Evolutionary conservation across 2,797 vertebrate species (phyloP).

Genomic region (Haliaeetus albicilla): DNA sequence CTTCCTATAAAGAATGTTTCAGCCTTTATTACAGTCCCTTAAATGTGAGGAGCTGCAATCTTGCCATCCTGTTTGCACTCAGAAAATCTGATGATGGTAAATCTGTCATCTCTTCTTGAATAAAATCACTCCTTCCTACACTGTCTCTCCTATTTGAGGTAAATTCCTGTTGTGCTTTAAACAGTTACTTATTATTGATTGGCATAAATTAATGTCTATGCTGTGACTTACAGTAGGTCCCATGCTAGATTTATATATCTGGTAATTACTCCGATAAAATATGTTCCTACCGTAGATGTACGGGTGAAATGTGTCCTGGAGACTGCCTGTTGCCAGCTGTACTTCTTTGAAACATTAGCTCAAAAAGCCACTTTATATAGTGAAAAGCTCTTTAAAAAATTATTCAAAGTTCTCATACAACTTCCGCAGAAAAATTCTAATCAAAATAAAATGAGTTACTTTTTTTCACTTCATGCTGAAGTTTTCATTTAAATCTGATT

Average conservation of each 20-base stretch:
- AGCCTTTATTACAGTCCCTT: background rate
- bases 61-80: background rate
- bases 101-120: constrained; percentile 20
- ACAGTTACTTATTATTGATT: constrained; percentile 38
- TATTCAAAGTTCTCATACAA: background rate
- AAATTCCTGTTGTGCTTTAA: constrained; percentile 58
- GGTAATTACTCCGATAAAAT: constrained; percentile 28
- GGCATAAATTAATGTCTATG: constrained; percentile 43
- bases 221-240: background rate
- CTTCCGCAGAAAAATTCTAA: background rate
- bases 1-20: background rate
- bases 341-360: background rate
- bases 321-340: constrained; percentile 19
- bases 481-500: background rate
- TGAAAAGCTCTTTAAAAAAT: background rate
- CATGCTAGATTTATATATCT: background rate
- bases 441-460: background rate
- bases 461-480: background rate
- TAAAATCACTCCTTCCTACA: constrained; percentile 38
- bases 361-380: background rate
- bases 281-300: constrained; percentile 8
- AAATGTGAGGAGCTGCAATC: background rate
- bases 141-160: constrained; percentile 43
- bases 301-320: constrained; percentile 19
- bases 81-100: background rate